Base-by-base conservation (phyloP, 2,888 invertebrate genomes). In the Leptopilina syphax region DNA sequence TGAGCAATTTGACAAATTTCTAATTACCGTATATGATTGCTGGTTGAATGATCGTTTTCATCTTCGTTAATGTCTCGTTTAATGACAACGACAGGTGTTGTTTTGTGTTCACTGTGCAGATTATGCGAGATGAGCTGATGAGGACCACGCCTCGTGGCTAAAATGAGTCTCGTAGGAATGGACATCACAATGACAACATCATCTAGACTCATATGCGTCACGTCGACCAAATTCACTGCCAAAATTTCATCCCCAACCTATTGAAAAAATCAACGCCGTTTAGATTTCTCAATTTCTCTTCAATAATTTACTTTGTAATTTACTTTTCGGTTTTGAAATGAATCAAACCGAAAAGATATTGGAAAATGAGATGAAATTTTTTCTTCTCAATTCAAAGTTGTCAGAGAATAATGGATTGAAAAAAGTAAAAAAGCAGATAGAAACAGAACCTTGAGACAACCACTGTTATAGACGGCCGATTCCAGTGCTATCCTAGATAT, bases 181-280 rank as follows among this genome's bases (percentile, higher is more conserved):
- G 98, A 98, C 98, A 99, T 99, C 89, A 99, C 98, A 90, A 99
- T 98, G 86, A 99, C 99, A 84, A 99, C 99, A 92, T 99, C 99
- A 92, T 99, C 99, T 89, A 99, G 94, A 86, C 98, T 98, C 98
- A 99, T 99, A 89, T 97, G 96, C 84, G 98, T 96, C 86, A 99
- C 99, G 92, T 99, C 98, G 85, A 99, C 99, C 90, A 98, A 94
- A 93, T 99, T 99, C 80, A 99, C 99, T 60, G 98, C 98, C 87
- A 99, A 93, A 90, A 99, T 99, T 94, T 99, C 99, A 93, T 99
- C 99, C 68, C 99, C 99, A 77, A 99, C 98, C 94, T 96, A 90
- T 34, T 34, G 34, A 73, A 34, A 57, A 73, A 44, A 44, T 3
- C 34, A 34, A 34, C 34, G 7, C 6, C 44, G 0, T 44, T 44